These are phyloP conservation scores for Halyomorpha halys DNA, from an alignment of 1,140 invertebrate species.

Conservation along the genomic window DNA sequence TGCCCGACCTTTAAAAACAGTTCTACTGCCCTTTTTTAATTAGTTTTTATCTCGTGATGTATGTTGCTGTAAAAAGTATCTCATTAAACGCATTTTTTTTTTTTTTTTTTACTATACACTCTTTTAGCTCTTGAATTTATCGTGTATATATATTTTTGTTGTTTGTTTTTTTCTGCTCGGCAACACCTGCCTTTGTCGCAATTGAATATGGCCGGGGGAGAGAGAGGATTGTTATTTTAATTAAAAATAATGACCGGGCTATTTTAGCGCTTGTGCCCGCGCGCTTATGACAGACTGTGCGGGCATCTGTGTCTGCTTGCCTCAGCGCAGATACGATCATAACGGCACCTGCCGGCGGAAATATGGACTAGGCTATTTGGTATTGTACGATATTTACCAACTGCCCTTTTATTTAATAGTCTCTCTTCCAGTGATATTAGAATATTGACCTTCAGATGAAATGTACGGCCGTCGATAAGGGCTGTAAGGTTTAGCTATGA, in stretches of 20 bases:
- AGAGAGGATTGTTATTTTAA: slow-evolving; percentile 7
- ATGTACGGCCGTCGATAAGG: no score
- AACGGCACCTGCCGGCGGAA: no score
- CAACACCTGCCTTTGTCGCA: slow-evolving; percentile 5
- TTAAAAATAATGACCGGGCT: slow-evolving; percentile 6
- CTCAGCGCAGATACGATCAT: no score
- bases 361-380: no score
- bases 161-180: neutral
- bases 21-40: neutral
- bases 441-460: no score
- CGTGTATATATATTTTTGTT: slow-evolving; percentile 3
- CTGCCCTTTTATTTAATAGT: no score
- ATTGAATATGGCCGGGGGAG: neutral
- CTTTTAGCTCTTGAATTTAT: neutral
- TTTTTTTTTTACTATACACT: neutral
- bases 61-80: slow-evolving; percentile 9
- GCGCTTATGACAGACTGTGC: neutral
- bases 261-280: neutral
- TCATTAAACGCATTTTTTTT: slow-evolving; percentile 5
- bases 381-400: no score
- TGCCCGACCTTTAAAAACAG: neutral
- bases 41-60: slow-evolving; percentile 9
- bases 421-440: no score
- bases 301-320: no score
- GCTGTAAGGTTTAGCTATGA: no score